phyloP scores from a whole-genome alignment of 1,140 invertebrate genomes.

The Drosophila nikananu region DNA sequence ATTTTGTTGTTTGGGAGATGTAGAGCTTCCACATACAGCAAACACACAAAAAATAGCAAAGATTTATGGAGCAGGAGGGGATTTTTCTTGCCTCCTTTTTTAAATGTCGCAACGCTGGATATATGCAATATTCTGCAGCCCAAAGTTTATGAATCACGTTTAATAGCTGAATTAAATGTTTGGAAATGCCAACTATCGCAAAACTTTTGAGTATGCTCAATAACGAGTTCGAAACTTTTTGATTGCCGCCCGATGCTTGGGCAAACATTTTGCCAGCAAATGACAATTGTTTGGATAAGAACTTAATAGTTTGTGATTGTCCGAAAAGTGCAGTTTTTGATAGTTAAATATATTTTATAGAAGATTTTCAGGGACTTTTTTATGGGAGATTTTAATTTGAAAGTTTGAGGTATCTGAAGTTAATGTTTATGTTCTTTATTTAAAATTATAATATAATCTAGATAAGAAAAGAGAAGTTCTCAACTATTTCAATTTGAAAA shows the following conservation, averaged over 20 bases:
- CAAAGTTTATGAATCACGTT: conserved; percentile 49
- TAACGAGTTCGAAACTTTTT: conserved; percentile 45
- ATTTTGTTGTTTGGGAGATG: conserved; percentile 66
- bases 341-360: neutral
- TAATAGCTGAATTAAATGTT: conserved; percentile 56
- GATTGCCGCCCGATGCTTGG: conserved; percentile 34
- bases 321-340: neutral
- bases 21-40: conserved; percentile 32
- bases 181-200: conserved; percentile 28
- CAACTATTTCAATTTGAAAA: neutral
- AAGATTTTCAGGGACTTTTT: neutral
- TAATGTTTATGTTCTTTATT: neutral
- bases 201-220: conserved; percentile 28
- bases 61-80: conserved; percentile 68
- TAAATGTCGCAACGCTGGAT: conserved; percentile 5
- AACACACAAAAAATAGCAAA: conserved; percentile 28
- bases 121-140: conserved; percentile 11
- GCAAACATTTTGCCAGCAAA: conserved; percentile 28
- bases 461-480: neutral
- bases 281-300: conserved; percentile 29
- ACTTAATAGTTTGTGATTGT: conserved; percentile 10
- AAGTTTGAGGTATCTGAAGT: neutral
- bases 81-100: conserved; percentile 22
- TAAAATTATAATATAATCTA: neutral
- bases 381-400: neutral